Percentiles rank a stretch among this genome's conserved stretches.
Evolutionary conservation across 92 coral and sea anemone species (phyloP).

Genomic region (Desmophyllum pertusum): DNA sequence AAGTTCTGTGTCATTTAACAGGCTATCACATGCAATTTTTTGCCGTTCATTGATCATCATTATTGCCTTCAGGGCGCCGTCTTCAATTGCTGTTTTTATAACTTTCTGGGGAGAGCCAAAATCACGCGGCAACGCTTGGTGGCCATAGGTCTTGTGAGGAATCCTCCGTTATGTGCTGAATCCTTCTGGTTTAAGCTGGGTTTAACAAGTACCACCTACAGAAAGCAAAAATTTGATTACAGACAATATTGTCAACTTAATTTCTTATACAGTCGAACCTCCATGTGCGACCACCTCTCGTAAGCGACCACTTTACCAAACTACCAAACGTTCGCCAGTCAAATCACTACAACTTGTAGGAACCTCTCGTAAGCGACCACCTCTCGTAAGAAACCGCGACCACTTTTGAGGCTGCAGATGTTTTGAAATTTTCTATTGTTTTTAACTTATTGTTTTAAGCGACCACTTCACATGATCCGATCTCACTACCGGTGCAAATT

Average conservation of each 20-base stretch:
- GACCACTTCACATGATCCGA: no score
- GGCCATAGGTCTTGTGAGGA: conserved; percentile 49
- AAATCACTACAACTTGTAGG: no score
- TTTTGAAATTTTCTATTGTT: no score
- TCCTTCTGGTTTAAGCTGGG: background rate
- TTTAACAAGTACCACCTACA: conserved; percentile 16
- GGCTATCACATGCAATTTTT: conserved; percentile 32
- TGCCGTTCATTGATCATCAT: background rate
- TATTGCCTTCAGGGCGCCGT: background rate
- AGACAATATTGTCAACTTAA: background rate
- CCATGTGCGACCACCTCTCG: no score
- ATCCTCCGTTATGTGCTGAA: conserved; percentile 8
- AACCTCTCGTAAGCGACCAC: no score
- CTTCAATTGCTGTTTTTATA: background rate
- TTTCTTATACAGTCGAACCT: no score
- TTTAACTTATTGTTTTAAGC: no score
- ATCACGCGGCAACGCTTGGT: conserved; percentile 41
- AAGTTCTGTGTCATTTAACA: conserved; percentile 49
- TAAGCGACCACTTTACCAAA: no score
- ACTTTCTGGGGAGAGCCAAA: conserved; percentile 22
- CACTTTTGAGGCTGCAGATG: no score
- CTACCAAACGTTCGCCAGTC: no score
- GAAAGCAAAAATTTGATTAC: background rate
- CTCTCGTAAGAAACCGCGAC: background rate
- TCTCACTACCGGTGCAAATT: no score